phyloP scores from a whole-genome alignment of 2,113 vertebrate species.

The Rhadina sibilatrix region DNA sequence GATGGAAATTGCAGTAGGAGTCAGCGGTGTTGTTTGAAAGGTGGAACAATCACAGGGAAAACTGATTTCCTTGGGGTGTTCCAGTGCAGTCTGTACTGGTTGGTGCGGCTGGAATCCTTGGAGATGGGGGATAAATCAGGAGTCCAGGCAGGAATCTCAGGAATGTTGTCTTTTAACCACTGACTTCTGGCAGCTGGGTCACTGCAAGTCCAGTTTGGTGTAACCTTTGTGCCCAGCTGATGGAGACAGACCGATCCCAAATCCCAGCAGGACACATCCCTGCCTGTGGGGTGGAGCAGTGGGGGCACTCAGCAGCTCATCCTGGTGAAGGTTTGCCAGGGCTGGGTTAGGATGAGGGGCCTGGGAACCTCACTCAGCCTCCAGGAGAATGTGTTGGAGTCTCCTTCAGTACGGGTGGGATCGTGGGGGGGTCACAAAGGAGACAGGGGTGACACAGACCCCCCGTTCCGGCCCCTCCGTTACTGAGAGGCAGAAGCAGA shows the following conservation, averaged over 20 bases:
- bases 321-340: background rate
- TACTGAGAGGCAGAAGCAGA: background rate
- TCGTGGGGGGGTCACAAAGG: background rate
- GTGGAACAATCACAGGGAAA: background rate
- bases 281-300: rapidly evolving
- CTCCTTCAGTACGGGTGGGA: background rate
- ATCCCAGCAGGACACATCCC: background rate
- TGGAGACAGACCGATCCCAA: background rate
- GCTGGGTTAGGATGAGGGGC: background rate
- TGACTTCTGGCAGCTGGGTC: background rate
- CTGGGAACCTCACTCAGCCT: background rate
- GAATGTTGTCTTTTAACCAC: background rate
- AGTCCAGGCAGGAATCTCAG: background rate
- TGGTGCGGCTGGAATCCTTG: background rate
- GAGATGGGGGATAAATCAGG: background rate
- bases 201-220: background rate
- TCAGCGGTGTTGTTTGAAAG: background rate
- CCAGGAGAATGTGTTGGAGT: background rate
- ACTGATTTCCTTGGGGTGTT: background rate
- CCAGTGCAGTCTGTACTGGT: background rate
- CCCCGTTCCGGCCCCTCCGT: rapidly evolving
- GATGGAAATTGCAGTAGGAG: slow-evolving; percentile 46
- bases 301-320: background rate
- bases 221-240: background rate
- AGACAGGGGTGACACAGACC: background rate